phyloP scores from a whole-genome alignment of 2,113 vertebrate species.

The Takifugu flavidus region DNA sequence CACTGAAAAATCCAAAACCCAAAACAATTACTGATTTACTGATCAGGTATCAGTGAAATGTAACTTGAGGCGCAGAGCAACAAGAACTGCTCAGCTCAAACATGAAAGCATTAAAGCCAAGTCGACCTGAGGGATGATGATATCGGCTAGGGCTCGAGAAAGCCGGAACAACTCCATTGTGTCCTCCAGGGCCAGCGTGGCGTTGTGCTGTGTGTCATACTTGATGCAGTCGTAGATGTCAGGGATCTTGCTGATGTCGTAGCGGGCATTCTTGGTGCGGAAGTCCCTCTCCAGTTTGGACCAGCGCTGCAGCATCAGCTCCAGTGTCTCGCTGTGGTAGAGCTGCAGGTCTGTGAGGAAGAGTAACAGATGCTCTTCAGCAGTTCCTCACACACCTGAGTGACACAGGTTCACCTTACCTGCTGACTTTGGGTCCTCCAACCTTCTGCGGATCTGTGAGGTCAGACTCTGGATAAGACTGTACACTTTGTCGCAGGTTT shows the following conservation, averaged over 20 bases:
- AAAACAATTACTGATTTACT: no score
- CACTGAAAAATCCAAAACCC: no score
- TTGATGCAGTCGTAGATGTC: conserved; percentile 98
- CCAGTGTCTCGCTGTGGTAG: conserved; percentile 94
- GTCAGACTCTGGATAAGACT: conserved; percentile 90
- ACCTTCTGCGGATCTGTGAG: conserved; percentile 84
- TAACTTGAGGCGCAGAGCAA: no score
- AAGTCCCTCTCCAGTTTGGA: conserved; percentile 94
- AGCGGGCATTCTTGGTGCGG: conserved; percentile 89
- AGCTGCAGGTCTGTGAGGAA: conserved; percentile 82
- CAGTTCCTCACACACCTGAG: not conserved
- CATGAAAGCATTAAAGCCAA: not conserved
- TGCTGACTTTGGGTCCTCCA: conserved; percentile 92
- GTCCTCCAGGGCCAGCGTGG: conserved; percentile 83
- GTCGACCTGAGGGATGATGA: conserved; percentile 88
- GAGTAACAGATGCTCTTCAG: not conserved
- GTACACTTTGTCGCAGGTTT: conserved; percentile 89
- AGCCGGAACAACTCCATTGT: conserved; percentile 87
- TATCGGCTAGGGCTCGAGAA: conserved; percentile 90
- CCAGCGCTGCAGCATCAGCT: conserved; percentile 97
- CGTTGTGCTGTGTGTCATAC: conserved; percentile 94
- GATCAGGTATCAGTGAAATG: no score
- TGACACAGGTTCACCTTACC: conserved; percentile 61
- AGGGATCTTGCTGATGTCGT: conserved; percentile 98
- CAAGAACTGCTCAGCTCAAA: not conserved